These are phyloP conservation scores for Gambusia holbrooki DNA, from an alignment of 2,113 vertebrate genomes.

Conservation along the genomic window DNA sequence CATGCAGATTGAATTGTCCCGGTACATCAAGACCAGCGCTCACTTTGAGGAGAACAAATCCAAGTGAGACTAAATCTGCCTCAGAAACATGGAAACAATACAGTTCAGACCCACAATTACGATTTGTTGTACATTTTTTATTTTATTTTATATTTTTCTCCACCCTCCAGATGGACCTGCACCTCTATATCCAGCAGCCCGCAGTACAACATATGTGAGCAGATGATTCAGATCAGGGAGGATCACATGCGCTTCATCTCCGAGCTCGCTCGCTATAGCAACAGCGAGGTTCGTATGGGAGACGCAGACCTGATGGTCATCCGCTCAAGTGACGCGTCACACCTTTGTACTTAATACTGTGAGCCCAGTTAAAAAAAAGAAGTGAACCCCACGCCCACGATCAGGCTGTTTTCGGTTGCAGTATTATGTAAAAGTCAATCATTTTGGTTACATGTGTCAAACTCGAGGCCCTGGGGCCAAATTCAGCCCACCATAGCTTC, in stretches of 20 bases:
- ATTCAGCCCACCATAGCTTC: no score
- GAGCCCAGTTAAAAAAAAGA: no score
- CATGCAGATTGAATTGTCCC: slow-evolving; percentile 98
- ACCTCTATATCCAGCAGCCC: slow-evolving; percentile 92
- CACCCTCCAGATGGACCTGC: slow-evolving; percentile 76
- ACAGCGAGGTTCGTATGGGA: slow-evolving; percentile 87
- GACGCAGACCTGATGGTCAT: neutral
- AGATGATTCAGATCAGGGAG: slow-evolving; percentile 98
- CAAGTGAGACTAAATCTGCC: slow-evolving; percentile 80
- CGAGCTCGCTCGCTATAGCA: slow-evolving; percentile 96
- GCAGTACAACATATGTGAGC: slow-evolving; percentile 98
- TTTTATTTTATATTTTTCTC: neutral
- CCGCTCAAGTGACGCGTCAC: no score
- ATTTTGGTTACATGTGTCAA: no score
- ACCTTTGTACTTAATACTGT: no score
- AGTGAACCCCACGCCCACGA: no score
- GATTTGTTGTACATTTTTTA: neutral
- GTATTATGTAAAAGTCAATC: neutral
- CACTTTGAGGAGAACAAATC: slow-evolving; percentile 99
- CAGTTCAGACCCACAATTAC: neutral
- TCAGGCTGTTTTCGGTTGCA: neutral
- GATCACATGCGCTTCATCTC: slow-evolving; percentile 99
- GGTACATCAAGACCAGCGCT: slow-evolving; percentile 98
- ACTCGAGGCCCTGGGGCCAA: no score
- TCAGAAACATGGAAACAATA: neutral